Evolutionary conservation across 1,140 invertebrate species (phyloP), one percentile per base, ranked within the genome.

Genomic region (Drosophila pandora): DNA sequence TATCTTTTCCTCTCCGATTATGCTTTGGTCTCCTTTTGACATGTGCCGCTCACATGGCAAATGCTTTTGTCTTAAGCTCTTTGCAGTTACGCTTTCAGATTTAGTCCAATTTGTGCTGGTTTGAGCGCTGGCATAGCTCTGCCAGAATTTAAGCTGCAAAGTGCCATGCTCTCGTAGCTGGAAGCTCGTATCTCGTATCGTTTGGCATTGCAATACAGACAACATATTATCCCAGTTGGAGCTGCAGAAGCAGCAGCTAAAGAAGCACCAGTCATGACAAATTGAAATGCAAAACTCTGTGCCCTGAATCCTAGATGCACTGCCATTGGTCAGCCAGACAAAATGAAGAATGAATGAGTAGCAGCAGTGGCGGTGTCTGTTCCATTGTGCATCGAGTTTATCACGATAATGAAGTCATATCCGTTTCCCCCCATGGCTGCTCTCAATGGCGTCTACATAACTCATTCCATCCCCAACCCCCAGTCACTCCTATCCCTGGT

Each of bases 381-480:
- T 75, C 61, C 48, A 80, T 84, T 76, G 62, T 77, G 59, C 57
- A 59, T 55, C 83, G 61, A 83, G 71, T 68, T 87, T 83, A 88
- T 83, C 75, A 76, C 50, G 75, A 87, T 88, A 88, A 87, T 87
- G 83, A 83, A 87, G 83, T 87, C 83, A 69, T 68, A 77, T 77
- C 75, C 75, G 75, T 65, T 57, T 30, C 41, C 47, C 17, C 56
- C 50, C 43, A 13, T 21, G 41, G 25, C 70, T 55, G 70, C 41
- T 62, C 56, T 69, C 65, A 64, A 52, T 45, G 84, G 78, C 61
- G 56, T 80, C 76, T 76, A 87, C 81, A 76, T 79, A 85, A 76
- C 77, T 85, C 69, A 74, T 73, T 63, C 61, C 53, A 48, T 52
- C 49, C 50, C 28, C 48, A 13, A 39, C 49, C 63, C 49, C 48